Base-by-base conservation (phyloP, 1,140 invertebrate species). In the Papilio helenus region DNA sequence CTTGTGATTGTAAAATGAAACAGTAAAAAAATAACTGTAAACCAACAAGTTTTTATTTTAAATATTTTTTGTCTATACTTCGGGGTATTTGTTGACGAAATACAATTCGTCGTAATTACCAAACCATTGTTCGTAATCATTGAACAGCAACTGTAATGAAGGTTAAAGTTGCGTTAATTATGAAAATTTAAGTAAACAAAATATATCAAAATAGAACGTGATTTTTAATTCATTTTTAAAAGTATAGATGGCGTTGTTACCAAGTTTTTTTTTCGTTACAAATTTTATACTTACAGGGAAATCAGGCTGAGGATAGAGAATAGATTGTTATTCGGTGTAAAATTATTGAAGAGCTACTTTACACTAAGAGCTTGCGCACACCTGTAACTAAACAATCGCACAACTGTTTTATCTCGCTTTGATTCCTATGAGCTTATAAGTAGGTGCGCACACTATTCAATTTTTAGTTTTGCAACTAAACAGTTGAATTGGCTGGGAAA, bases 51-150 rank as follows among this genome's bases (percentile, higher is more conserved):
- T n/a, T n/a, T 18, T 51, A 2, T 51, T n/a, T 23, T 23, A 58
- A 58, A 58, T 58, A 58, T 68, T 68, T 4, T 68, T 18, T 68
- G 16, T 16, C 4, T 29, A 26, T 8, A 68, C 61, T 29, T 29
- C 26, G 18, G 61, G 61, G 14, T 68, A 68, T 68, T 16, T 68
- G 61, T 68, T 68, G 23, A 34, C 26, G 3, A 68, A 68, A 68
- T 34, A 68, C 5, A 68, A 29, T 68, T 68, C 61, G 14, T 68
- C 61, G 14, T 29, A 34, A 29, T 68, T 68, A 16, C 61, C 61
- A 29, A 68, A 68, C 61, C 61, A 68, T 34, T 68, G 61, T 29
- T 68, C 61, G 14, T 68, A 68, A 68, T 68, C 61, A 14, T 29
- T 68, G 14, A 68, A 68, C 14, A 68, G 26, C 26, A 68, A 34